A percentile compares a stretch with the other conserved stretches of the same genome.
These are phyloP conservation scores for Gallinago media DNA, from an alignment of 2,113 vertebrate species.

Conservation along the genomic window DNA sequence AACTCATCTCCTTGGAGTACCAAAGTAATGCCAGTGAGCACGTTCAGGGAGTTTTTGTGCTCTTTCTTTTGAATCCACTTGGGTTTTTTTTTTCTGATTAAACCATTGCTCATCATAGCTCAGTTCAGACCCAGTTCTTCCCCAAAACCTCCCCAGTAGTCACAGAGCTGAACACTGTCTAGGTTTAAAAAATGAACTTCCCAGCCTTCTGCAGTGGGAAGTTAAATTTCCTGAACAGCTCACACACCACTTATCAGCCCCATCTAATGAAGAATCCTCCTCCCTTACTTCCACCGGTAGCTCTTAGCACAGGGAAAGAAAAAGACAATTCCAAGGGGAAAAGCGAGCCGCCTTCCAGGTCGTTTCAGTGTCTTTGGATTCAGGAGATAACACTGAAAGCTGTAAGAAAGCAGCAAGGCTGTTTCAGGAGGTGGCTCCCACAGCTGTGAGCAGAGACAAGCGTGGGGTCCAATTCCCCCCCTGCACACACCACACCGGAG, in stretches of 20 bases:
- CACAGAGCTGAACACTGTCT: background rate
- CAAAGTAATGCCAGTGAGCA: background rate
- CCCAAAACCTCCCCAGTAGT: background rate
- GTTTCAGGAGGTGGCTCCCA: background rate
- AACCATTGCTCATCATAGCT: background rate
- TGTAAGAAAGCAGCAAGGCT: background rate
- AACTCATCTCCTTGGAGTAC: background rate
- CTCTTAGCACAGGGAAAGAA: background rate
- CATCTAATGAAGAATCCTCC: background rate
- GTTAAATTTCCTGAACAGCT: background rate
- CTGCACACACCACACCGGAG: background rate
- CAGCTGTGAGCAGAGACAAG: background rate
- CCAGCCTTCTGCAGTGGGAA: background rate
- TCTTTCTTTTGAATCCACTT: background rate
- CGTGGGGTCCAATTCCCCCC: accelerated
- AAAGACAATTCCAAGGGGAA: background rate
- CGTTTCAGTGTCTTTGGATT: background rate
- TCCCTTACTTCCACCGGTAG: background rate
- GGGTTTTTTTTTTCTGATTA: background rate
- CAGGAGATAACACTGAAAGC: background rate
- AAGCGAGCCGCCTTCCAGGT: background rate
- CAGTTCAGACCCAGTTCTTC: background rate
- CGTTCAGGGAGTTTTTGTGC: background rate
- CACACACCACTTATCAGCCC: background rate
- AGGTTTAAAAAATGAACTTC: background rate